Base-by-base conservation (phyloP, 2,888 invertebrate genomes). In the Desoria tigrina region DNA sequence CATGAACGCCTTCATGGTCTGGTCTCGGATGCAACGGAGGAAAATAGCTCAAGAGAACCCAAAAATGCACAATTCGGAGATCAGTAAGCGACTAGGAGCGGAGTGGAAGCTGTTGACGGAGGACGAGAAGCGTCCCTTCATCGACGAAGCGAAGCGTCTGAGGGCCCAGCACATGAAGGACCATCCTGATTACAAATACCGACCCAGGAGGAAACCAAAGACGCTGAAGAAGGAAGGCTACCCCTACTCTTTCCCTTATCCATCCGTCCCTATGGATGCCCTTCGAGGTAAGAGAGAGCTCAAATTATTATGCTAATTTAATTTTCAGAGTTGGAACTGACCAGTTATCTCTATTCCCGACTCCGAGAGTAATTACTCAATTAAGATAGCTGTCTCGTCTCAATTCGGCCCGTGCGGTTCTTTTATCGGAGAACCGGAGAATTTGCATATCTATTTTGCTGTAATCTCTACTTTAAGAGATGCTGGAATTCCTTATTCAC, bases 21-120 rank as follows among this genome's bases (percentile, higher is more conserved):
- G 54, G 54, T 94, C 94, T 4, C 83, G 94, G 49, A 88, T 93
- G 45, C 94, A 95, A 80, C 84, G 95, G 18, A 86, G 93, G 61
- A 92, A 94, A 81, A 95, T 96, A 78, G 93, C 95, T 1, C 87
- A 91, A 81, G 94, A 95, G 77, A 94, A 95, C 79, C 95, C 95
- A 24, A 84, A 84, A 77, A 84, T 84, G 84, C 84, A 84, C 79
- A 84, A 84, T 77, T 83, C 83, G 7, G 76, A 95, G 90, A 95
- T 96, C 71, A 92, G 92, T 24, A 96, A 95, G 79, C 84, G 92
- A 16, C 83, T 95, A 51, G 95, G 84, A 0, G 90, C 90, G 0
- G 92, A 93, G 80, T 93, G 93, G 93, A 93, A 93, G 79, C 83
- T 91, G 76, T 84, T 93, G 63, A 89, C 88, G 42, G 93, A 93